Evolutionary conservation across 2,888 invertebrate species (phyloP).

Genomic region (Mythimna loreyi): DNA sequence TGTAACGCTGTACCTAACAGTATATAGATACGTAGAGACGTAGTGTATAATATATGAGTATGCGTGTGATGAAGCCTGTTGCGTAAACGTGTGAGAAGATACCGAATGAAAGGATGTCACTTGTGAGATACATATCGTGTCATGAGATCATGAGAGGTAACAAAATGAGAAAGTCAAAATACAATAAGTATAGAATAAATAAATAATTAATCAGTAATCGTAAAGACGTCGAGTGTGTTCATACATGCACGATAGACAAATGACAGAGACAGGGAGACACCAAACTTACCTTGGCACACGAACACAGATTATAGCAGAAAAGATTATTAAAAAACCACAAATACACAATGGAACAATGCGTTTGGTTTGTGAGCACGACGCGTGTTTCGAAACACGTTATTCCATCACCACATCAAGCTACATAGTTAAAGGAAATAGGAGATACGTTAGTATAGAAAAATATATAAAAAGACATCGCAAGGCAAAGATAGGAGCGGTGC

Average conservation of each 20-base stretch:
- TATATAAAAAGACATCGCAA: conserved; percentile 85
- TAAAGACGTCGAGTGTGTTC: conserved; percentile 75
- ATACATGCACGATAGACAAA: conserved; percentile 84
- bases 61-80: conserved; percentile 79
- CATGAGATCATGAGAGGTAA: conserved; percentile 84
- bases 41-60: conserved; percentile 66
- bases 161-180: conserved; percentile 81
- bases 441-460: conserved; percentile 83
- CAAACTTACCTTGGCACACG: conserved; percentile 85
- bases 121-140: conserved; percentile 79
- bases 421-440: conserved; percentile 79
- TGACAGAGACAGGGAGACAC: conserved; percentile 84
- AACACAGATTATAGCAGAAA: conserved; percentile 74
- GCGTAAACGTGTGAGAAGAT: conserved; percentile 69
- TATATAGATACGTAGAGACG: conserved; percentile 64
- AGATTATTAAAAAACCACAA: conserved; percentile 77
- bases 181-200: conserved; percentile 73
- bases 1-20: conserved; percentile 72
- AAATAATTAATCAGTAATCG: conserved; percentile 71
- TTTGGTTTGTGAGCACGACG: conserved; percentile 65
- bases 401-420: conserved; percentile 87
- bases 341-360: conserved; percentile 82
- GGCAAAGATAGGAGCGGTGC: conserved; percentile 88
- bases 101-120: conserved; percentile 79
- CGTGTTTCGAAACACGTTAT: conserved; percentile 78